Percentiles rank a stretch among this genome's conserved stretches.
Conservation (phyloP, 1,140 invertebrate genomes). For the Trypoxylus dichotomus region DNA sequence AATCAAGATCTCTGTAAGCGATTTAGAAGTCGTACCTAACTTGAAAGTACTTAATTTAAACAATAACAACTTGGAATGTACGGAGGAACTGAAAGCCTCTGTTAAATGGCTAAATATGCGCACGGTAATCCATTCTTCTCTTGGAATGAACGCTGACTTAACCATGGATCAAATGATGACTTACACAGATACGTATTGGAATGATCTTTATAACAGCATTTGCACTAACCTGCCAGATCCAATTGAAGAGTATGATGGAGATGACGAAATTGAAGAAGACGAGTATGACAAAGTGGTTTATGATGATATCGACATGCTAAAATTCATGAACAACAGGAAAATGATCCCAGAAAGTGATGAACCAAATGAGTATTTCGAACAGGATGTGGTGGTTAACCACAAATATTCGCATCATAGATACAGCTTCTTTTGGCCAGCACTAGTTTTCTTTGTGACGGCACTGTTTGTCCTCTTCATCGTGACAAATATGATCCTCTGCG, state of each 20-base stretch:
- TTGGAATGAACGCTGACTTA: not conserved
- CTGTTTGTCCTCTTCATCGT: conserved; percentile 52
- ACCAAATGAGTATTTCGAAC: conserved; percentile 50
- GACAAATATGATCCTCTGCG: conserved; percentile 43
- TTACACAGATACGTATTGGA: not conserved
- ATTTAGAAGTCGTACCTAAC: conserved; percentile 61
- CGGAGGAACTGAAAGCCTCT: conserved; percentile 60
- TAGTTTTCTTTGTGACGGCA: conserved; percentile 55
- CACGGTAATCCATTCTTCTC: conserved; percentile 52
- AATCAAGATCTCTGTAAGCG: conserved; percentile 57
- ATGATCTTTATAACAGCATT: not conserved
- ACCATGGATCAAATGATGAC: not conserved
- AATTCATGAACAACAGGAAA: no score
- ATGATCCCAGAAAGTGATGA: conserved; percentile 8
- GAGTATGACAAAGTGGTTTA: conserved; percentile 45
- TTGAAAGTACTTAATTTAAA: conserved; percentile 64
- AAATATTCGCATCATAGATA: not conserved
- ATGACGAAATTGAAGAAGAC: conserved; percentile 42
- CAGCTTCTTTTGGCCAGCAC: conserved; percentile 49
- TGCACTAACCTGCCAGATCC: conserved; percentile 42
- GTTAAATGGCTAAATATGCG: conserved; percentile 60
- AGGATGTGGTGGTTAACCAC: conserved; percentile 15
- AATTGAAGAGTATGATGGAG: conserved; percentile 42
- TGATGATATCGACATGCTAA: conserved; percentile 43
- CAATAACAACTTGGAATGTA: conserved; percentile 67